A percentile compares a stretch with the other conserved stretches of the same genome.
phyloP scores from a whole-genome alignment of 2,888 invertebrate genomes.

The Acanthacorydalis orientalis region DNA sequence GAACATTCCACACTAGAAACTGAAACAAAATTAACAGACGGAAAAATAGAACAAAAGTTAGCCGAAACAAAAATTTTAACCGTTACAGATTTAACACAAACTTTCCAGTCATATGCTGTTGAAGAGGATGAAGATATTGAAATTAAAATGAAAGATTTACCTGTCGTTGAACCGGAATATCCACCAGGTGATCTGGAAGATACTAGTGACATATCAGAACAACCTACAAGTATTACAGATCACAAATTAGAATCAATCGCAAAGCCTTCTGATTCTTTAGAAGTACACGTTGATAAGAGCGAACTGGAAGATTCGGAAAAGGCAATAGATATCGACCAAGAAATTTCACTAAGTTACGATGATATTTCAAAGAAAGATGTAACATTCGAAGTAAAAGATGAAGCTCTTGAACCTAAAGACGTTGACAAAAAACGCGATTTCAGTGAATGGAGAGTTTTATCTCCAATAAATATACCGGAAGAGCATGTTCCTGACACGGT shows the following conservation, averaged over 20 bases:
- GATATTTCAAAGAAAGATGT: conserved; percentile 18
- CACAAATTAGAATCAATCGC: conserved; percentile 19
- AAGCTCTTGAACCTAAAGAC: conserved; percentile 9
- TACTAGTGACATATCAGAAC: conserved; percentile 13
- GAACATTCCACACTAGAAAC: conserved; percentile 7
- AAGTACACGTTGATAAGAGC: conserved; percentile 33
- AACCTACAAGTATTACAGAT: conserved; percentile 7
- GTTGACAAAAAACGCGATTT: conserved; percentile 6
- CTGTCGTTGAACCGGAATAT: neutral
- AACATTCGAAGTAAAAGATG: conserved; percentile 5
- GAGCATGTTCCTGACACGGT: conserved; percentile 31
- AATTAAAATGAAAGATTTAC: neutral
- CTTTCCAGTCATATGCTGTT: no score
- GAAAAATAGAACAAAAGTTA: neutral
- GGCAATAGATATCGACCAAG: conserved; percentile 25
- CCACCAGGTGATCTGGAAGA: neutral
- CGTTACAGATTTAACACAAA: neutral
- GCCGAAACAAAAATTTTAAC: neutral
- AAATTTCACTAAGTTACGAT: conserved; percentile 22
- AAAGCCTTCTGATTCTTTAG: conserved; percentile 27
- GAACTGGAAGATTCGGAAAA: conserved; percentile 32
- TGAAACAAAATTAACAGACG: conserved; percentile 1
- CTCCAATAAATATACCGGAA: conserved; percentile 25
- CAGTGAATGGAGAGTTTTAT: conserved; percentile 10
- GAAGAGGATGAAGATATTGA: no score